Evolutionary conservation across 23 tunicate species (phyloP).

Genomic region (Clavelina lepadiformis): DNA sequence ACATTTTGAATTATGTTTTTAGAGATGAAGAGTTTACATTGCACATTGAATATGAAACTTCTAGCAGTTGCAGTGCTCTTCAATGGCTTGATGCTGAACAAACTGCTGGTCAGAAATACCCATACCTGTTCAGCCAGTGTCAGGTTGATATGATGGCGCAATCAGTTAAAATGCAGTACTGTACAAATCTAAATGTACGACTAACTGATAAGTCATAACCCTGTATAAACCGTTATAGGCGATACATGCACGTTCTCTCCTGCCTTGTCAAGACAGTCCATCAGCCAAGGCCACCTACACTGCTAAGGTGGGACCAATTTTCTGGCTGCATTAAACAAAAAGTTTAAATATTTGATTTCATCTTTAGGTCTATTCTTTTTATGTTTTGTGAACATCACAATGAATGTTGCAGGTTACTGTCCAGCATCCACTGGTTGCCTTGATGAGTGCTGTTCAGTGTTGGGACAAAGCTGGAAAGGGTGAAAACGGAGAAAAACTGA

Average conservation of each 20-base stretch:
- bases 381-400: background rate
- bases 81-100: conserved; percentile 93
- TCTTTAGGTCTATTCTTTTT: background rate
- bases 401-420: conserved; percentile 57
- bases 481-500: conserved; percentile 24
- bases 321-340: background rate
- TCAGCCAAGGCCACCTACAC: conserved; percentile 80
- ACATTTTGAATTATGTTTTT: background rate
- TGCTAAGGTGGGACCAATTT: conserved; percentile 46
- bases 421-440: conserved; percentile 82
- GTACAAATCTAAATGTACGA: background rate
- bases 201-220: background rate
- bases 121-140: conserved; percentile 96
- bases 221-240: conserved; percentile 81
- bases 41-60: conserved; percentile 71
- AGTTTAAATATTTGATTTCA: background rate
- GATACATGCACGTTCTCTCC: conserved; percentile 91
- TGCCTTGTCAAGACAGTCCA: conserved; percentile 98
- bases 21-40: conserved; percentile 34
- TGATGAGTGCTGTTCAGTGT: conserved; percentile 80
- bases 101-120: conserved; percentile 87
- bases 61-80: conserved; percentile 58
- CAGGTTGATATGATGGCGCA: too few relatives aligned
- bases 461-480: conserved; percentile 33
- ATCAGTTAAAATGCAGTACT: background rate